These are phyloP conservation scores for Coreius guichenoti DNA, from an alignment of 2,797 vertebrate genomes.

Conservation along the genomic window DNA sequence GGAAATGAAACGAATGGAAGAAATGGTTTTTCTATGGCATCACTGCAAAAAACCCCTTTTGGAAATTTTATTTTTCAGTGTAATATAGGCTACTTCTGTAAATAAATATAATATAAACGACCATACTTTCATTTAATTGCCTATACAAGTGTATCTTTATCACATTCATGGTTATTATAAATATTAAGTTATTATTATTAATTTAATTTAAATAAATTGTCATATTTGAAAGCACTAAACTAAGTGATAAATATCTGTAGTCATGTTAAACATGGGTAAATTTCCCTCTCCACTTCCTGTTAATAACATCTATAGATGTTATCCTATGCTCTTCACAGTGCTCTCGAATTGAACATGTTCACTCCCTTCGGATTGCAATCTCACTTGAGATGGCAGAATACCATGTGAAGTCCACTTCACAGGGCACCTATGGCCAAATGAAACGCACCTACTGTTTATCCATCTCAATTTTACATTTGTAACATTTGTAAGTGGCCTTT, in stretches of 20 bases:
- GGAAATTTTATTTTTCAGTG: too few relatives aligned
- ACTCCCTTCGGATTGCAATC: neutral
- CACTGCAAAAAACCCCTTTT: neutral
- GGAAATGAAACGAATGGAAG: too few relatives aligned
- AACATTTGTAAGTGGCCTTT: too few relatives aligned
- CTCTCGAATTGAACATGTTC: neutral
- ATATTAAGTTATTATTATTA: neutral
- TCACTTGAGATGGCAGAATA: neutral
- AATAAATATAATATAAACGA: neutral
- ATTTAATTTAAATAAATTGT: neutral
- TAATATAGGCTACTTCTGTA: neutral
- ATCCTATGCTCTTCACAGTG: neutral
- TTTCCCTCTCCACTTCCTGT: neutral
- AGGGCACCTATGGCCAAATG: neutral
- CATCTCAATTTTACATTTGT: neutral
- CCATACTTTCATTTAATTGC: neutral
- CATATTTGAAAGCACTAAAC: neutral
- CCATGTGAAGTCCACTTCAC: neutral
- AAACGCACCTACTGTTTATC: neutral
- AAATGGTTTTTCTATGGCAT: neutral
- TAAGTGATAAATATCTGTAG: neutral
- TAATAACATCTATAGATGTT: neutral
- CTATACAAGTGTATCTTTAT: neutral
- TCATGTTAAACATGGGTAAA: neutral
- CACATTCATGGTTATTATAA: neutral